Evolutionary conservation across 1,140 invertebrate genomes (phyloP).

Genomic region (Macrobrachium rosenbergii): DNA sequence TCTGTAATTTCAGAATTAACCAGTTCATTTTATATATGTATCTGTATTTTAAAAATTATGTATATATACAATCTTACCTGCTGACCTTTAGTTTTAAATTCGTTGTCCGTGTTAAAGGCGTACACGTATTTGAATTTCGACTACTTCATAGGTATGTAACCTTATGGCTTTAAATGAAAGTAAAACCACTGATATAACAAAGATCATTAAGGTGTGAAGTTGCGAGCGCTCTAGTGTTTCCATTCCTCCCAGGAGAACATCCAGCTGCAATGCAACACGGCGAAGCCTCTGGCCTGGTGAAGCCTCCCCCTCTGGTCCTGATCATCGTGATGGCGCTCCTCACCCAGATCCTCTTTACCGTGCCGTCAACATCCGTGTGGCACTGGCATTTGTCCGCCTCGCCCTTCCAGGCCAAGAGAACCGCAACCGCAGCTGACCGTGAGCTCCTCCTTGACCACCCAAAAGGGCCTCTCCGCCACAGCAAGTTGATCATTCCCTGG

Average conservation of each 20-base stretch:
- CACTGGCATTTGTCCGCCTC: background rate
- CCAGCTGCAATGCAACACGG: conserved; percentile 65
- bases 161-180: background rate
- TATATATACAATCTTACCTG: no score
- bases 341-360: background rate
- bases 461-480: background rate
- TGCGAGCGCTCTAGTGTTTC: background rate
- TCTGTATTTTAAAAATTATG: background rate
- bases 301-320: conserved; percentile 24
- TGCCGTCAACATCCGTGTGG: background rate
- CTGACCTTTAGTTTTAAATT: background rate
- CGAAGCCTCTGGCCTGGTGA: conserved; percentile 36
- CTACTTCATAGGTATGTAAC: no score
- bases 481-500: background rate
- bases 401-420: background rate
- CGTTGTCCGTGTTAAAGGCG: no score
- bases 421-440: background rate
- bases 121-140: no score
- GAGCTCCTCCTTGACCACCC: background rate
- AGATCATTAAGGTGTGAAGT: background rate
- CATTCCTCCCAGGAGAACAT: conserved; percentile 61
- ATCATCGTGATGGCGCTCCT: conserved; percentile 4
- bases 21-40: no score
- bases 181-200: background rate
- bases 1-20: no score